A percentile compares a stretch with the other conserved stretches of the same genome.
These are phyloP conservation scores for Hirundo rustica DNA, from an alignment of 2,797 vertebrate species.

Conservation along the genomic window DNA sequence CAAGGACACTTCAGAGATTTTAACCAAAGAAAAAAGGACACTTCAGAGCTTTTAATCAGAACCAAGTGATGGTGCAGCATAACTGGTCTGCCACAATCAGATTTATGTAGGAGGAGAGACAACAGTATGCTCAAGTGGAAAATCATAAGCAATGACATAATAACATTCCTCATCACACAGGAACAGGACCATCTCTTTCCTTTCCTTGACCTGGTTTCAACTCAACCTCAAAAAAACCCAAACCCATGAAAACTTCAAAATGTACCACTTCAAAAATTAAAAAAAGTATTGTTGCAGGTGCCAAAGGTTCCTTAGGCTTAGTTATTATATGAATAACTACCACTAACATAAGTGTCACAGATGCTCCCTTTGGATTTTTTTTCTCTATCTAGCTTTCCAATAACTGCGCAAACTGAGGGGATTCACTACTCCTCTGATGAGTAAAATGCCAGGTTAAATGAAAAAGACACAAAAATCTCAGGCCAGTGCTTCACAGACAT, in stretches of 20 bases:
- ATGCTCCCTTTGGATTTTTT: accelerated
- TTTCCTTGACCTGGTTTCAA: not conserved
- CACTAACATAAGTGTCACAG: not conserved
- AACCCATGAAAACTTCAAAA: not conserved
- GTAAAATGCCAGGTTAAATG: not conserved
- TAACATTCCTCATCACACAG: not conserved
- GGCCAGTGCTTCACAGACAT: not conserved
- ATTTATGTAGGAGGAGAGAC: not conserved
- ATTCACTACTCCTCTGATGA: not conserved
- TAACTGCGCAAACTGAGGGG: not conserved
- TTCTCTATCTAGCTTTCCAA: not conserved
- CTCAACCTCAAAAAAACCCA: not conserved
- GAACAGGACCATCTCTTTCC: not conserved
- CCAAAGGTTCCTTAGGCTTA: not conserved
- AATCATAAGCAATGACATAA: not conserved
- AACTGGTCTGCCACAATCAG: not conserved
- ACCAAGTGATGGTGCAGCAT: not conserved
- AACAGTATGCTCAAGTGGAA: not conserved
- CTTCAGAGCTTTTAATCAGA: not conserved
- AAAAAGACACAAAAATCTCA: not conserved
- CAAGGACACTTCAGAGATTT: not conserved
- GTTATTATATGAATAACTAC: not conserved
- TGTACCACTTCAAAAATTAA: not conserved
- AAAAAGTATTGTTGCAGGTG: not conserved
- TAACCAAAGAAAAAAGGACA: not conserved